A percentile compares a stretch with the other conserved stretches of the same genome.
Conservation (phyloP, 1,140 invertebrate genomes). For the Steinernema feltiae region DNA sequence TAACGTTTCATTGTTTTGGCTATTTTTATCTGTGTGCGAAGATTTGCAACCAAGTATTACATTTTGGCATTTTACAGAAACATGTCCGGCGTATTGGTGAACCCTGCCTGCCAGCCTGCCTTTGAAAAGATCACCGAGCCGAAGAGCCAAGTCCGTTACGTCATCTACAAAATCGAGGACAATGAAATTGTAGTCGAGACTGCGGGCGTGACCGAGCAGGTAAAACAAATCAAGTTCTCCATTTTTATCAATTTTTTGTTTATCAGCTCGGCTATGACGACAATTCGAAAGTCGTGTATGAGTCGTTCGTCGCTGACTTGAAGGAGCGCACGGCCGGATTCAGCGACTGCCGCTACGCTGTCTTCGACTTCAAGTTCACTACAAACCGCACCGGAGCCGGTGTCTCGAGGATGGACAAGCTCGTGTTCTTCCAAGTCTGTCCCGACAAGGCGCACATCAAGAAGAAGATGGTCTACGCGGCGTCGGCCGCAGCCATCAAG, state of each 20-base stretch:
- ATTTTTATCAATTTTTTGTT: background rate
- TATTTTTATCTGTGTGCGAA: too few relatives aligned
- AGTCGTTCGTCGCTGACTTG: slow-evolving; percentile 52
- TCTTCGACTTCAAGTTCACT: slow-evolving; percentile 58
- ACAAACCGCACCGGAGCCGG: slow-evolving; percentile 53
- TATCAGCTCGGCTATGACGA: slow-evolving; percentile 52
- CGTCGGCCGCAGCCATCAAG: slow-evolving; percentile 59
- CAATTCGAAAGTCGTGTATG: slow-evolving; percentile 56
- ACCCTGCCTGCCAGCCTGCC: slow-evolving; percentile 35
- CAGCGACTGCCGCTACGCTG: slow-evolving; percentile 55
- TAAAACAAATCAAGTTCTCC: slow-evolving; percentile 29
- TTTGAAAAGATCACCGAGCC: slow-evolving; percentile 34
- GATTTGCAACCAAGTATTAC: too few relatives aligned
- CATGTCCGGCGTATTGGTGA: slow-evolving; percentile 38
- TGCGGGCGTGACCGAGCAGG: slow-evolving; percentile 47
- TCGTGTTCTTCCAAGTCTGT: slow-evolving; percentile 56
- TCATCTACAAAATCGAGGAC: slow-evolving; percentile 48
- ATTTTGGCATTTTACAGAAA: too few relatives aligned
- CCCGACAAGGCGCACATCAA: slow-evolving; percentile 59
- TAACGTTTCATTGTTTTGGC: too few relatives aligned
- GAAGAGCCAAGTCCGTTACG: slow-evolving; percentile 39
- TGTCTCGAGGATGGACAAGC: slow-evolving; percentile 58
- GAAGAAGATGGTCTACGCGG: slow-evolving; percentile 60
- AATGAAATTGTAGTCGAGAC: slow-evolving; percentile 55
- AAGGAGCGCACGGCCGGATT: slow-evolving; percentile 53